Percentiles rank a stretch among this genome's conserved stretches.
These are phyloP conservation scores for Serilophus lunatus DNA, from an alignment of 2,113 vertebrate species.

Conservation along the genomic window DNA sequence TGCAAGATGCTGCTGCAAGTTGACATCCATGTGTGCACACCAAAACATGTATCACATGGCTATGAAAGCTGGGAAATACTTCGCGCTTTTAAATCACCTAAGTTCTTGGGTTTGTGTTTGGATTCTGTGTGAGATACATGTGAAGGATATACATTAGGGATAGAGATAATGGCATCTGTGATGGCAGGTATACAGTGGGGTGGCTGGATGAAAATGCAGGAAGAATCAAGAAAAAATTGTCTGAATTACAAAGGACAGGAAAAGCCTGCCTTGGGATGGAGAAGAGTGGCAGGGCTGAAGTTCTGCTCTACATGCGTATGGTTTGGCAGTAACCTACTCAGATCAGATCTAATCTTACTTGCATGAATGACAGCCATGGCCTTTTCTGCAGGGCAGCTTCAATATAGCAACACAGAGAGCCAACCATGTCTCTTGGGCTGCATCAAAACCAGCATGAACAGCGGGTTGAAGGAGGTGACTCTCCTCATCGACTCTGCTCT, in stretches of 20 bases:
- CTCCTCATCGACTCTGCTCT: background rate
- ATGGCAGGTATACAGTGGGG: background rate
- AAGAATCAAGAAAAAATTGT: background rate
- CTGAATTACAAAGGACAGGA: background rate
- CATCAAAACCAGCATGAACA: background rate
- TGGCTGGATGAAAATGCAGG: background rate
- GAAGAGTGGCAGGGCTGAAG: background rate
- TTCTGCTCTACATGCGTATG: background rate
- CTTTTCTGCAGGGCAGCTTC: background rate
- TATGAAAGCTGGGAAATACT: background rate
- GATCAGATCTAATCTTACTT: background rate
- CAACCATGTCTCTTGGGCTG: accelerated
- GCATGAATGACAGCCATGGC: accelerated
- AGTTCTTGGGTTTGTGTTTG: background rate
- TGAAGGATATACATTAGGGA: background rate
- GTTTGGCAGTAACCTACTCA: background rate
- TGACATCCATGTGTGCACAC: background rate
- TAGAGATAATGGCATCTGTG: background rate
- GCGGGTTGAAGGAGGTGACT: background rate
- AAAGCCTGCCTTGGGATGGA: background rate
- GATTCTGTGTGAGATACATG: background rate
- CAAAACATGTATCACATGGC: background rate
- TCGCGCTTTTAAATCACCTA: background rate
- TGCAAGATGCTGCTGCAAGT: background rate
- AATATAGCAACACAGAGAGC: background rate